These are phyloP conservation scores for Otolemur crassicaudatus DNA, from an alignment of 2,797 vertebrate species.

Conservation along the genomic window DNA sequence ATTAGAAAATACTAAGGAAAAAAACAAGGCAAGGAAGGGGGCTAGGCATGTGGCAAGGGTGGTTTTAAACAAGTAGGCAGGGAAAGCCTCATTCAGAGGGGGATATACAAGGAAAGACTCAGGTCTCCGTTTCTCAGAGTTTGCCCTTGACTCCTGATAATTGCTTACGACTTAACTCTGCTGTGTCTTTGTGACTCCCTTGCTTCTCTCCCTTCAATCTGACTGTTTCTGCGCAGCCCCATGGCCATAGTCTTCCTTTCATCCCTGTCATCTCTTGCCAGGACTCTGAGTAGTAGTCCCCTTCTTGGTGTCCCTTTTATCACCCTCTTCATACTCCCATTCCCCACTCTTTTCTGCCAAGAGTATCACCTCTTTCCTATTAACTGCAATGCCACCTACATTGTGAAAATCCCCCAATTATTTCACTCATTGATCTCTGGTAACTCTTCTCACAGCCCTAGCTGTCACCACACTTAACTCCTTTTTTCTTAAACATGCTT, in stretches of 20 bases:
- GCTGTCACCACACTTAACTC: not conserved
- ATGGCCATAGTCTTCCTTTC: not conserved
- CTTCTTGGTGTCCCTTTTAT: not conserved
- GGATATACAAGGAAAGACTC: not conserved
- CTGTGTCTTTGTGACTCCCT: not conserved
- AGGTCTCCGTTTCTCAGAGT: not conserved
- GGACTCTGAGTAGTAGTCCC: not conserved
- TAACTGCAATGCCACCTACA: not conserved
- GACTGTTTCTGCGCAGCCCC: not conserved
- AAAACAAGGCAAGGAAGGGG: too few relatives aligned
- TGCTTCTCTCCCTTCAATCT: not conserved
- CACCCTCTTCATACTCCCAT: not conserved
- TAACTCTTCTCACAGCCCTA: fast-evolving
- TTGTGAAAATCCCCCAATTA: constrained; percentile 16
- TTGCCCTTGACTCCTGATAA: not conserved
- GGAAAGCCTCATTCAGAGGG: not conserved
- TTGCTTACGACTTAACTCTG: not conserved
- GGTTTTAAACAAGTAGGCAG: not conserved
- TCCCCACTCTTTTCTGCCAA: not conserved
- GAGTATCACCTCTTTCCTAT: not conserved
- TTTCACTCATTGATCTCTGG: not conserved
- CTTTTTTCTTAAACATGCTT: not conserved
- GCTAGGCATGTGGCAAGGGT: not conserved
- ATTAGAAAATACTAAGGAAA: not conserved
- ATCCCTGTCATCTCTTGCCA: not conserved